phyloP scores from a whole-genome alignment of 2,113 vertebrate species.

The Cromileptes altivelis region DNA sequence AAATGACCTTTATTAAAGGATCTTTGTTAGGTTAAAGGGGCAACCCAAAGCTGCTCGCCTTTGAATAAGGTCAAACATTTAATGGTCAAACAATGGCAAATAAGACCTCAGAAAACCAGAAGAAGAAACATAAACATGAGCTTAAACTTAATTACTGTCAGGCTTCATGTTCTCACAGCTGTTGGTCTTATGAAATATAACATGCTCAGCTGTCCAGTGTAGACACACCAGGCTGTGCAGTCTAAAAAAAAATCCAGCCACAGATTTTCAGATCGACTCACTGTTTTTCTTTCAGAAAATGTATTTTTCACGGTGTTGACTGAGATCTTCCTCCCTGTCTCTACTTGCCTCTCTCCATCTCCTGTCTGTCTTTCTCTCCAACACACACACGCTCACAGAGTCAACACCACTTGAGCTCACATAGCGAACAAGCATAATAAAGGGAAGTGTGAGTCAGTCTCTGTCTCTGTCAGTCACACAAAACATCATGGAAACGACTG shows the following conservation, averaged over 20 bases:
- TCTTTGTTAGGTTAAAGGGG: no score
- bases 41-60: background rate
- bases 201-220: constrained; percentile 28
- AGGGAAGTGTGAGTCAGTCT: constrained; percentile 52
- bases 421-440: constrained; percentile 49
- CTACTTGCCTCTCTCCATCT: constrained; percentile 24
- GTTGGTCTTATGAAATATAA: constrained; percentile 28
- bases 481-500: constrained; percentile 31
- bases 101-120: background rate
- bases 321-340: constrained; percentile 41
- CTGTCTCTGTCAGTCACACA: constrained; percentile 57
- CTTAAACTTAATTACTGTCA: background rate
- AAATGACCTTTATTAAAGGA: no score
- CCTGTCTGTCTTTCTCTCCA: constrained; percentile 29
- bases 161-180: constrained; percentile 14
- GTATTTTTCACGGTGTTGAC: constrained; percentile 16
- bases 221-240: constrained; percentile 17
- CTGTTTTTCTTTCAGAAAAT: constrained; percentile 15
- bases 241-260: background rate
- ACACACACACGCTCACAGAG: constrained; percentile 8
- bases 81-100: background rate
- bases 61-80: background rate
- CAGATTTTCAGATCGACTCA: constrained; percentile 17
- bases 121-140: background rate
- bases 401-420: constrained; percentile 52